phyloP scores from a whole-genome alignment of 1,140 invertebrate species.

The Copidosoma floridanum region DNA sequence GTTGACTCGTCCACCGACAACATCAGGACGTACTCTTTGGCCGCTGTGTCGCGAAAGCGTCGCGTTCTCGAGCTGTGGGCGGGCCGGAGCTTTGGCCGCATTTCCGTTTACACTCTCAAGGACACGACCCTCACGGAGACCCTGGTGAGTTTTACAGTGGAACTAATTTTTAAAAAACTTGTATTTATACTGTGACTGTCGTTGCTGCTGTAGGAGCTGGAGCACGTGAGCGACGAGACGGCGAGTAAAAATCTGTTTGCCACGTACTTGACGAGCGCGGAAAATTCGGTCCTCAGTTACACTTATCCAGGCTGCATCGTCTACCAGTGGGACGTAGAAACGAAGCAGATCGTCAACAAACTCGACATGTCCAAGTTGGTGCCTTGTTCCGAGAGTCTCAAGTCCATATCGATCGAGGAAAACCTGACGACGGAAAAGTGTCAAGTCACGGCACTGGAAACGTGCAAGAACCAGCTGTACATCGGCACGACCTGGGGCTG shows the following conservation, averaged over 20 bases:
- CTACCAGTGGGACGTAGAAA: conserved; percentile 77
- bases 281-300: conserved; percentile 73
- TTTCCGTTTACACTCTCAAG: conserved; percentile 67
- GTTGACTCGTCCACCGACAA: conserved; percentile 33
- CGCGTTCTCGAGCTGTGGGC: conserved; percentile 63
- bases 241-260: conserved; percentile 48
- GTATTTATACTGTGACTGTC: neutral
- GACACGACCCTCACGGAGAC: conserved; percentile 48
- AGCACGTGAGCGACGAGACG: conserved; percentile 16
- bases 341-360: conserved; percentile 70
- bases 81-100: conserved; percentile 71
- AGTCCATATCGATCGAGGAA: conserved; percentile 89
- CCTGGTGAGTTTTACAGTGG: conserved; percentile 27
- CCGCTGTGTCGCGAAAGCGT: conserved; percentile 43
- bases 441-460: conserved; percentile 78
- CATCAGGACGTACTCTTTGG: conserved; percentile 50
- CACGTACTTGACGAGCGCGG: conserved; percentile 51
- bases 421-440: conserved; percentile 76
- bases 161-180: neutral
- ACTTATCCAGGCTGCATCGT: conserved; percentile 76
- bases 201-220: conserved; percentile 17
- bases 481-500: conserved; percentile 92
- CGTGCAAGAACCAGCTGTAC: conserved; percentile 71
- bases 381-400: conserved; percentile 87
- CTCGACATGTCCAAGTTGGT: conserved; percentile 89